Base-by-base conservation (phyloP, 1,140 invertebrate species). In the Macrocentrus cingulum region DNA sequence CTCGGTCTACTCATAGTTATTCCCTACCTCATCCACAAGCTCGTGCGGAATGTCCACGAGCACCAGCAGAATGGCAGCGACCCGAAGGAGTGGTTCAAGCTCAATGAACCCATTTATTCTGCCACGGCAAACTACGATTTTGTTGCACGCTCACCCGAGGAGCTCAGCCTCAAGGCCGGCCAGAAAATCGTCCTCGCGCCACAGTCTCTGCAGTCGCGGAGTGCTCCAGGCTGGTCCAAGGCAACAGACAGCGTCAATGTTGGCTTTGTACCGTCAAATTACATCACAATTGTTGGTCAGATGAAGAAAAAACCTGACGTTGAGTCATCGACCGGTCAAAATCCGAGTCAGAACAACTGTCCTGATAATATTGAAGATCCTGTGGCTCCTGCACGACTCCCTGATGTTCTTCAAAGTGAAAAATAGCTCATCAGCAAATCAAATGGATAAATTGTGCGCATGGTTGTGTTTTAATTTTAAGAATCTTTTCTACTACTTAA, bases 21-120 rank as follows among this genome's bases (percentile, higher is more conserved):
- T 41, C 95, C 96, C 0, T 97, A 94, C 79, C 81, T 98, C 16
- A 91, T 98, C 55, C 92, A 93, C 76, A 93, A 88, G 77, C 83
- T 97, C 68, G 68, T 97, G 6, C 85, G 80, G 22, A 76, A 62
- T 49, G 63, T 69, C 32, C 62, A 61, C 22, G 59, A 68, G 49
- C 54, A 61, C 46, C 60, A 60, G 19, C 32, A 84, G 81, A 29
- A 80, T 85, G 36, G 56, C 16, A 66, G 70, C 29, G 65, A 77
- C 60, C 70, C 71, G 3, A 76, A 76, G 50, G 69, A 70, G 32
- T 80, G 76, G 80, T 71, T 75, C 9, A 66, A 72, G 53, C 92
- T 90, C 81, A 87, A 79, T 69, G 85, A 73, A 76, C 89, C 76
- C 62, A 84, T 84, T 80, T 92, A 77, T 75, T 84, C 81, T 34